phyloP scores from a whole-genome alignment of 1,140 invertebrate genomes.

The Nixonia krombeini region DNA sequence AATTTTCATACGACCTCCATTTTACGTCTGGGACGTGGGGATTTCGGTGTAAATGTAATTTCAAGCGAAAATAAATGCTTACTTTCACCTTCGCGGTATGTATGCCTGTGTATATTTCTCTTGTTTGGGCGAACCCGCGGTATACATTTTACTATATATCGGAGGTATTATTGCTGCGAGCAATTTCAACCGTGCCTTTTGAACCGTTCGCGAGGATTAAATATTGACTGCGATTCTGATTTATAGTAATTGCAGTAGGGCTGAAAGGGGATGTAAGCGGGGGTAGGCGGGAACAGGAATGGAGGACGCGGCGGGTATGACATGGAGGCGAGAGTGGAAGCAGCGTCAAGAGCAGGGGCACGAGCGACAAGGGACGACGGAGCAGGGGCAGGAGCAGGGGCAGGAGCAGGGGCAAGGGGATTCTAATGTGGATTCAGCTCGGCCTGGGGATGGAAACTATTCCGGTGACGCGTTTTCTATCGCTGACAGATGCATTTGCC shows the following conservation, averaged over 20 bases:
- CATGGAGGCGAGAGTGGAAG: constrained; percentile 40
- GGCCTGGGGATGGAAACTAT: constrained; percentile 56
- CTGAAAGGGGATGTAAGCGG: constrained; percentile 42
- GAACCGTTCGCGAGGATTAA: constrained; percentile 65
- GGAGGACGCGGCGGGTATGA: no score
- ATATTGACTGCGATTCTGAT: constrained; percentile 71
- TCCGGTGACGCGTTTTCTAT: constrained; percentile 57
- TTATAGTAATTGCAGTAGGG: constrained; percentile 69
- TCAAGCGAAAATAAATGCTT: no score
- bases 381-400: constrained; percentile 33
- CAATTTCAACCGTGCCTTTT: constrained; percentile 45
- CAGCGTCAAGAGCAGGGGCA: constrained; percentile 20
- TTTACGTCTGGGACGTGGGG: constrained; percentile 2
- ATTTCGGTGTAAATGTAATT: neutral
- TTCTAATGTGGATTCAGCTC: constrained; percentile 31
- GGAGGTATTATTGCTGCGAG: constrained; percentile 63
- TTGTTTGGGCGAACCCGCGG: no score
- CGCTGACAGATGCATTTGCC: constrained; percentile 65
- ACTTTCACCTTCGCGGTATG: no score
- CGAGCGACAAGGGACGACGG: no score
- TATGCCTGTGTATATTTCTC: no score
- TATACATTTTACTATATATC: no score
- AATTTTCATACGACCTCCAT: constrained; percentile 35
- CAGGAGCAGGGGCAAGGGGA: constrained; percentile 35
- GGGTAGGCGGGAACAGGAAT: constrained; percentile 6